Evolutionary conservation across 2,113 vertebrate genomes (phyloP).

Genomic region (Trochalopteron elliotii): DNA sequence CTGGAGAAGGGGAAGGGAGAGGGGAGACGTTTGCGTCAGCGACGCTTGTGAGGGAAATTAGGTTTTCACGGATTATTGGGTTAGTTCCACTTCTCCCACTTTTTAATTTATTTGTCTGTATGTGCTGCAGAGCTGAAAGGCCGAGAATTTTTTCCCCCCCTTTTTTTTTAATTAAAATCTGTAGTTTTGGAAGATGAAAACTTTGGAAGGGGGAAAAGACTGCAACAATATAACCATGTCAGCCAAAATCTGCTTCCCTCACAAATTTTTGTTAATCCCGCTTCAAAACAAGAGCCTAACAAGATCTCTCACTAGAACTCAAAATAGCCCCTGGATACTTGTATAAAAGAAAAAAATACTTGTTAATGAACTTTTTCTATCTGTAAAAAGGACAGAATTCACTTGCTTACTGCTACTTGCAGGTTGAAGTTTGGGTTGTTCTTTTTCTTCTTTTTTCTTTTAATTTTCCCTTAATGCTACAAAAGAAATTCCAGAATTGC

Average conservation of each 20-base stretch:
- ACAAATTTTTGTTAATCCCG: conserved; percentile 16
- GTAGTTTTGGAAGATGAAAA: conserved; percentile 74
- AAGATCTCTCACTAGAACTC: not conserved
- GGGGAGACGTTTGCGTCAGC: conserved; percentile 72
- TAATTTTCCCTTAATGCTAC: not conserved
- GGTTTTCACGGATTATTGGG: conserved; percentile 86
- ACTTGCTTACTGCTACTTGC: not conserved
- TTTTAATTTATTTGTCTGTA: conserved; percentile 87
- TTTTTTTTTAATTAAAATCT: conserved; percentile 79
- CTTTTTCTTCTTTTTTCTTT: not conserved
- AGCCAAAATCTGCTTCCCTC: conserved; percentile 46
- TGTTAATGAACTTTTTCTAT: not conserved
- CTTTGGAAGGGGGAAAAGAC: not conserved
- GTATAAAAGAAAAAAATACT: not conserved
- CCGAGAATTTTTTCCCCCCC: conserved; percentile 2
- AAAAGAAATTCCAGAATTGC: conserved; percentile 3
- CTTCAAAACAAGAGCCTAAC: conserved; percentile 20
- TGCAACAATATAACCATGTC: conserved; percentile 34
- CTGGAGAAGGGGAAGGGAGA: conserved; percentile 72
- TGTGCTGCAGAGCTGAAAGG: conserved; percentile 80
- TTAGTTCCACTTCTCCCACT: conserved; percentile 85
- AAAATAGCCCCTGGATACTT: conserved; percentile 18
- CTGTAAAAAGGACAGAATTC: not conserved
- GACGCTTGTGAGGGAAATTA: conserved; percentile 80
- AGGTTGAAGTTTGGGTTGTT: not conserved